Percentiles rank a stretch among this genome's conserved stretches.
Evolutionary conservation across 2,797 vertebrate species (phyloP).

Genomic region (Arrhamphus sclerolepis): DNA sequence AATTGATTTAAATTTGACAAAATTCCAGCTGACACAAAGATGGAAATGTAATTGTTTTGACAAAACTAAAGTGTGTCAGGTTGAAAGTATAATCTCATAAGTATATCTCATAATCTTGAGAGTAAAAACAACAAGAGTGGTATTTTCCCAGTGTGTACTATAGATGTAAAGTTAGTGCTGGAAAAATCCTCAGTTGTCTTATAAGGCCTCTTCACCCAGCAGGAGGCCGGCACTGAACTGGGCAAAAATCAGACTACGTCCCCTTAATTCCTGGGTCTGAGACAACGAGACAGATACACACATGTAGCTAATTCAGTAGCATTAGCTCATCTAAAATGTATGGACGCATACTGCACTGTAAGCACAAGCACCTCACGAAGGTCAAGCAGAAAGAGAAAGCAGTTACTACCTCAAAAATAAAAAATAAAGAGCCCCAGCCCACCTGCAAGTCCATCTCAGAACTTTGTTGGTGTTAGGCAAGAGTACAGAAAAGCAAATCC

Average conservation of each 20-base stretch:
- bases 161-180: not conserved
- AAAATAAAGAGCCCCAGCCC: not conserved
- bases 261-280: not conserved
- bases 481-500: too few species aligned
- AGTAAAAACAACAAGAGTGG: slow-evolving; percentile 2
- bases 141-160: slow-evolving; percentile 10
- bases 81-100: not conserved
- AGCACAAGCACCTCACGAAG: not conserved
- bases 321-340: not conserved
- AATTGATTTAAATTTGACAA: slow-evolving; percentile 12
- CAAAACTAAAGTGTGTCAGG: not conserved
- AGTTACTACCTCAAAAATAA: not conserved
- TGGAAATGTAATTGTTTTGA: not conserved
- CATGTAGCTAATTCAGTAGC: not conserved
- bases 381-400: not conserved
- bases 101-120: too few species aligned
- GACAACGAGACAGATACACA: not conserved
- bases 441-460: not conserved
- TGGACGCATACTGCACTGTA: not conserved
- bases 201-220: not conserved
- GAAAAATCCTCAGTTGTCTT: not conserved
- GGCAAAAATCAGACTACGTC: not conserved
- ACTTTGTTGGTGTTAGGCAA: not conserved
- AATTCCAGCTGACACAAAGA: slow-evolving; percentile 17
- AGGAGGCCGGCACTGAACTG: not conserved